Percentiles rank a stretch among this genome's conserved stretches.
Conservation (phyloP, 2,113 vertebrate genomes). For the Vicugna pacos region DNA sequence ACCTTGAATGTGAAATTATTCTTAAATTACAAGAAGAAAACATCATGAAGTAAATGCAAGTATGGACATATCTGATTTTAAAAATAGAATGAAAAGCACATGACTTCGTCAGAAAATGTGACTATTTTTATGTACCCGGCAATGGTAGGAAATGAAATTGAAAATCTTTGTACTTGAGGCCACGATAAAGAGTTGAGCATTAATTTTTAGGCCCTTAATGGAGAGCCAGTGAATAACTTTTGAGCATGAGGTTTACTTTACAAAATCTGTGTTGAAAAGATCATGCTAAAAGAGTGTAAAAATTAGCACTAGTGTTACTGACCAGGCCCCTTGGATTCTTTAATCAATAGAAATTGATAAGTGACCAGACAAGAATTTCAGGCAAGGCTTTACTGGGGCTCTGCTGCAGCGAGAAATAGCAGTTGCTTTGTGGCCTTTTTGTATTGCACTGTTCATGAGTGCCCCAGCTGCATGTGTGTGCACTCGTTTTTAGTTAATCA, state of each 20-base stretch:
- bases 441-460: too few relatives aligned
- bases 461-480: too few relatives aligned
- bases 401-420: too few relatives aligned
- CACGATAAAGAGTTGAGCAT: neutral
- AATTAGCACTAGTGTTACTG: neutral
- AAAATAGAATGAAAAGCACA: neutral
- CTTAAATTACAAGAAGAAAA: neutral
- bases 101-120: neutral
- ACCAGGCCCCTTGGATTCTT: too few relatives aligned
- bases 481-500: too few relatives aligned
- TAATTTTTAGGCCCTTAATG: neutral
- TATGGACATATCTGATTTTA: neutral
- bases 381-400: too few relatives aligned
- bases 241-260: neutral
- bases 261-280: constrained; percentile 13
- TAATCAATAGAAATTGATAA: too few relatives aligned
- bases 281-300: neutral
- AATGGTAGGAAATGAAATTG: neutral
- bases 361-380: too few relatives aligned
- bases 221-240: neutral
- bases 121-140: neutral
- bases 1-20: neutral
- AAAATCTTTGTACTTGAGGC: neutral
- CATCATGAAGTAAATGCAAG: neutral
- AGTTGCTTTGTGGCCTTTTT: too few relatives aligned